phyloP scores from a whole-genome alignment of 35 echinoderm and acorn worm species.

The Stichopus chloronotus region DNA sequence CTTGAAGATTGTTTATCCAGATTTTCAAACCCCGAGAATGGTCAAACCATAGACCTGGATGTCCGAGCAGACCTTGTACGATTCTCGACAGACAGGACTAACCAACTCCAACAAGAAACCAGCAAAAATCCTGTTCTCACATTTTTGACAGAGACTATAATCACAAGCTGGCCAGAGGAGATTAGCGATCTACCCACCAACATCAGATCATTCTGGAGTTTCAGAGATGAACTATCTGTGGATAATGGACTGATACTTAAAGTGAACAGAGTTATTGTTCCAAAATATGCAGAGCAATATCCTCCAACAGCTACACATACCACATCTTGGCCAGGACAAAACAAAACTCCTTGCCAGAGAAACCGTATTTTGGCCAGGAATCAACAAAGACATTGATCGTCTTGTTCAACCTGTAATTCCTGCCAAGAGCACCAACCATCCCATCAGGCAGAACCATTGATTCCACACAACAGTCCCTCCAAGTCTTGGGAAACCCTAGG shows the following conservation, averaged over 20 bases:
- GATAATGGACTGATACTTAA: slow-evolving; percentile 30
- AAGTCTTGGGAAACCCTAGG: neutral
- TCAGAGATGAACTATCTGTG: slow-evolving; percentile 30
- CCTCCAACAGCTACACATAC: slow-evolving; percentile 45
- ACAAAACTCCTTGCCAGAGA: slow-evolving; percentile 62
- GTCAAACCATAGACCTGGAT: no score
- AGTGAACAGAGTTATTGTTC: neutral
- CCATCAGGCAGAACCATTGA: slow-evolving; percentile 46
- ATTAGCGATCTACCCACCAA: slow-evolving; percentile 12
- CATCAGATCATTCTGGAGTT: neutral
- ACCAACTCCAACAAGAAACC: no score
- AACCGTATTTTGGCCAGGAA: slow-evolving; percentile 76
- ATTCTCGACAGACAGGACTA: no score
- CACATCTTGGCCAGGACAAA: slow-evolving; percentile 56
- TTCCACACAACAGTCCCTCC: neutral
- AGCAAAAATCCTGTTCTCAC: no score
- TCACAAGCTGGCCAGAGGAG: slow-evolving; percentile 16
- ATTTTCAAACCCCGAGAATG: slow-evolving; percentile 33
- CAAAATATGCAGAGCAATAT: slow-evolving; percentile 40
- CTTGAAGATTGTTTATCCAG: slow-evolving; percentile 49
- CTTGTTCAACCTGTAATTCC: slow-evolving; percentile 32
- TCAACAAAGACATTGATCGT: slow-evolving; percentile 64
- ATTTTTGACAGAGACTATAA: slow-evolving; percentile 8
- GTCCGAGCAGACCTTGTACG: no score
- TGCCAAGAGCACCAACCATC: slow-evolving; percentile 66